These are phyloP conservation scores for Nomada ferruginata DNA, from an alignment of 2,888 invertebrate genomes.

Conservation along the genomic window DNA sequence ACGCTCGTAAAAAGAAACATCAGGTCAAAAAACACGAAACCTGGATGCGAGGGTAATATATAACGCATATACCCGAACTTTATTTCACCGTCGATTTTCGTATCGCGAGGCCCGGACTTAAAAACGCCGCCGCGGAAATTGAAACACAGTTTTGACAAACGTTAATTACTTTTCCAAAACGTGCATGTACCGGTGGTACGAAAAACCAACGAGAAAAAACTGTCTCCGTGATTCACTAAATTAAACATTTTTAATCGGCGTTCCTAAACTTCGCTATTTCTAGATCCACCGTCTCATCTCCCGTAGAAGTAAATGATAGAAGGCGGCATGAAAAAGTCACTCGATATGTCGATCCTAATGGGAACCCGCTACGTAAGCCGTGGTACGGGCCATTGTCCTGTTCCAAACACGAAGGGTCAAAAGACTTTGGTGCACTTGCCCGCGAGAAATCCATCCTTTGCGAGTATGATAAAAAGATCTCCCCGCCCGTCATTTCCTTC, in stretches of 20 bases:
- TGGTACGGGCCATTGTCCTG: constrained; percentile 31
- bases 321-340: neutral
- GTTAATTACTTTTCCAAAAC: constrained; percentile 26
- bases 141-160: constrained; percentile 23
- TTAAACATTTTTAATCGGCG: constrained; percentile 11
- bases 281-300: neutral
- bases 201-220: neutral
- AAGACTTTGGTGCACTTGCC: constrained; percentile 57
- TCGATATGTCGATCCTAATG: constrained; percentile 10
- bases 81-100: constrained; percentile 10
- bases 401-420: constrained; percentile 50
- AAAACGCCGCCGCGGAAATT: neutral
- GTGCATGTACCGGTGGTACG: neutral
- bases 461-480: constrained; percentile 70
- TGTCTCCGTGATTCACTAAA: neutral
- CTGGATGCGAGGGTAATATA: neutral
- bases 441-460: constrained; percentile 48
- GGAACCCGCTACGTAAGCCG: constrained; percentile 5
- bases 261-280: neutral
- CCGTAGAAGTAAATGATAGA: neutral
- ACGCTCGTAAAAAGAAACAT: neutral
- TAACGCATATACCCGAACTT: constrained; percentile 15
- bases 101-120: neutral
- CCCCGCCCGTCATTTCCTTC: constrained; percentile 14
- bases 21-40: neutral